Base-by-base conservation (phyloP, 1,140 invertebrate species). In the Ostrea denselamellosa region DNA sequence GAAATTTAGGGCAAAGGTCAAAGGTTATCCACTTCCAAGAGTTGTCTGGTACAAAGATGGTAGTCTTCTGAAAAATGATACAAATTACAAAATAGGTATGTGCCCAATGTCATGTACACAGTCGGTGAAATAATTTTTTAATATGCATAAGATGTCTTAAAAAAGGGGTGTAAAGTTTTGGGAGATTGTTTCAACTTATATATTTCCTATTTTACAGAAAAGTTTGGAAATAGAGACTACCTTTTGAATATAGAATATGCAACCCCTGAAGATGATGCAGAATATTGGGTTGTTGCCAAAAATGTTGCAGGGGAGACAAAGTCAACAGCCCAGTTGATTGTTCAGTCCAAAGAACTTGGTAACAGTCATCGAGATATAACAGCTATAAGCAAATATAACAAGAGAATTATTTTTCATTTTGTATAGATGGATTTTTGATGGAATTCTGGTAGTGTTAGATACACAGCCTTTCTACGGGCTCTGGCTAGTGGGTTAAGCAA, bases 1-100 rank as follows among this genome's bases (percentile, higher is more conserved):
- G 0, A 94, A 93, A 90, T 94, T 94, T 85, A 92, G 93, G 65
- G 91, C 91, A 85, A 94, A 94, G 90, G 93, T 94, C 88, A 94
- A 94, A 92, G 94, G 93, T 90, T 93, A 93, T 88, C 94, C 94
- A 7, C 92, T 90, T 56, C 93, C 94, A n/a, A 91, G 93, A 62
- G 92, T 94, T 22, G 88, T 88, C 14, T 94, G 94, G 94, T 94
- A 92, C 89, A 94, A 94, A 89, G 94, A 94, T 91, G 93, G 93
- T 12, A 88, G 90, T 51, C 53, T 93, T 10, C 86, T 93, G 44
- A 90, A 90, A 25, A 89, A 87, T 56, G 88, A 86, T 56, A 90
- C 89, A 19, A 86, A 90, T 28, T 93, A 90, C 84, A 93, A 92
- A 89, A 90, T 94, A 83, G 93, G 94, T 94, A 88, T 52, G 25